A percentile compares a stretch with the other conserved stretches of the same genome.
Evolutionary conservation across 2,113 vertebrate genomes (phyloP).

Genomic region (Larimichthys polyactis): DNA sequence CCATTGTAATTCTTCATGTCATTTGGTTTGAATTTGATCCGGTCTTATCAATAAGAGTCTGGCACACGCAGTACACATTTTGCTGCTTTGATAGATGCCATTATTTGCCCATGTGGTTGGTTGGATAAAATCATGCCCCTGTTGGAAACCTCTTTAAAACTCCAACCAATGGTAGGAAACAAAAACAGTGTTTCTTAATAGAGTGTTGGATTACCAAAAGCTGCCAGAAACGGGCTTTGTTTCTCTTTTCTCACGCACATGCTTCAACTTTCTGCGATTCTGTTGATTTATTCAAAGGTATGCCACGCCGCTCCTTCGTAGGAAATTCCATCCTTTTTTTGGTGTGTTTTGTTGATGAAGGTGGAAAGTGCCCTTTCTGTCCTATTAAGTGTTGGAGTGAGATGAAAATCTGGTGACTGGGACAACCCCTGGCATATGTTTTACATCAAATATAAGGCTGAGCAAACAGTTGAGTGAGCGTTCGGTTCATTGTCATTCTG

Average conservation of each 20-base stretch:
- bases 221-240: conserved; percentile 33
- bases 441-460: conserved; percentile 52
- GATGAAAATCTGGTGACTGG: conserved; percentile 46
- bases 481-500: conserved; percentile 58
- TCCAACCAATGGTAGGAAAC: conserved; percentile 49
- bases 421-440: conserved; percentile 57
- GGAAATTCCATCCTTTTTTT: conserved; percentile 47
- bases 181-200: conserved; percentile 50
- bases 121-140: conserved; percentile 39
- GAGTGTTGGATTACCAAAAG: conserved; percentile 46
- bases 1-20: conserved; percentile 42
- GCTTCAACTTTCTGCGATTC: conserved; percentile 31
- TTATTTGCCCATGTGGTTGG: conserved; percentile 40
- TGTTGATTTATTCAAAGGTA: conserved; percentile 4
- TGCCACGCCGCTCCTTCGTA: neutral
- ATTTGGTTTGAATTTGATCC: conserved; percentile 36
- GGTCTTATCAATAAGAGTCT: conserved; percentile 57
- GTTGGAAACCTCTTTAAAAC: conserved; percentile 40
- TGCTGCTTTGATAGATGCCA: conserved; percentile 7
- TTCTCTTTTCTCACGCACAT: conserved; percentile 36
- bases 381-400: conserved; percentile 8
- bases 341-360: conserved; percentile 34
- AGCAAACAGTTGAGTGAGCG: conserved; percentile 39
- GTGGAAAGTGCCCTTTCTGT: conserved; percentile 52
- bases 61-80: conserved; percentile 1